phyloP scores from a whole-genome alignment of 30 jellyfish, hydroid and myxozoan genomes.

The Hydractinia symbiolongicarpus region DNA sequence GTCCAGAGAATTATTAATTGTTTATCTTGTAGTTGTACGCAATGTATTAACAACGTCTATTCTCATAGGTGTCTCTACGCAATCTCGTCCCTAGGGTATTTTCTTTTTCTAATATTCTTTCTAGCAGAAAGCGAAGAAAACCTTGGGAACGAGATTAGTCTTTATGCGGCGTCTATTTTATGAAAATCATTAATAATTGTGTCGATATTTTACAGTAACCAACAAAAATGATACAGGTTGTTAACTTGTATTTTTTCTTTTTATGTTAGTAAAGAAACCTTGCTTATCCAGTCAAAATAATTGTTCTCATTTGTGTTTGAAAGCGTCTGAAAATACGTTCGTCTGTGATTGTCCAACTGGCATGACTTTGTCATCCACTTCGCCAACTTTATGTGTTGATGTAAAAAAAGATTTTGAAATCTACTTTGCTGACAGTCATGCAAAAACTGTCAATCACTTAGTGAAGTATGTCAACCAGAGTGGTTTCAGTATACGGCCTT shows the following conservation, averaged over 20 bases:
- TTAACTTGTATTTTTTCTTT: not conserved
- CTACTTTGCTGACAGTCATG: slow-evolving; percentile 36
- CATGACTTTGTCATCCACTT: not conserved
- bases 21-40: too few species aligned
- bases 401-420: slow-evolving; percentile 23
- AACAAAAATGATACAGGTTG: too few species aligned
- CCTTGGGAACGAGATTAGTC: too few species aligned
- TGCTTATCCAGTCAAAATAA: slow-evolving; percentile 37
- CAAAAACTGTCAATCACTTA: slow-evolving; percentile 22
- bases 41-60: too few species aligned
- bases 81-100: too few species aligned
- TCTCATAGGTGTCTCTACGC: too few species aligned
- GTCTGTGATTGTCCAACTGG: slow-evolving; percentile 89
- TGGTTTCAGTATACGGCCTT: slow-evolving; percentile 23
- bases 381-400: slow-evolving; percentile 1
- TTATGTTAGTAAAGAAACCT: slow-evolving; percentile 39
- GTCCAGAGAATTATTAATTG: too few species aligned
- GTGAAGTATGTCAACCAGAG: slow-evolving; percentile 27
- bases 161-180: too few species aligned
- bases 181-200: too few species aligned
- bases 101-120: too few species aligned
- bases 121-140: too few species aligned
- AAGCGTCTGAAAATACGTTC: slow-evolving; percentile 12
- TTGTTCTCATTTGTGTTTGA: slow-evolving; percentile 81
- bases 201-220: too few species aligned